Evolutionary conservation across 2,113 vertebrate genomes (phyloP).

Genomic region (Tichodroma muraria): DNA sequence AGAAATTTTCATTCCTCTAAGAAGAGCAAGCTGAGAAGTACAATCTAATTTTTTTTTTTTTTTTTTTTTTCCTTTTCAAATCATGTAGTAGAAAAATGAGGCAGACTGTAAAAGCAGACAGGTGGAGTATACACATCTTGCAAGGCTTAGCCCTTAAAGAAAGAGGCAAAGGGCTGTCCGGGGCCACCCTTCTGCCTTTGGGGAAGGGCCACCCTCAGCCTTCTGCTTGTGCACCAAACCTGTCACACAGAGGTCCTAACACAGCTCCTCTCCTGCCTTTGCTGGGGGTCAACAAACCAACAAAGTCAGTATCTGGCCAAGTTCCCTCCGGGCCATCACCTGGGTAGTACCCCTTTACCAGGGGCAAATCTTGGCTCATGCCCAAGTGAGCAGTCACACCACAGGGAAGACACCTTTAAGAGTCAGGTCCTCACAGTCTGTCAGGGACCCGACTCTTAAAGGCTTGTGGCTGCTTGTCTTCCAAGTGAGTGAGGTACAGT

Average conservation of each 20-base stretch:
- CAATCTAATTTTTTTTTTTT: not conserved
- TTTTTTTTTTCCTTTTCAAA: not conserved
- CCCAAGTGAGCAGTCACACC: not conserved
- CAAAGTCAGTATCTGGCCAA: not conserved
- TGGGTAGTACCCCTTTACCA: not conserved
- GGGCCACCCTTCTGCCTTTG: not conserved
- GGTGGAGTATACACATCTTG: not conserved
- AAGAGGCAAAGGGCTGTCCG: not conserved
- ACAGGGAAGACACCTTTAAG: too few species aligned
- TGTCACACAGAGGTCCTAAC: not conserved
- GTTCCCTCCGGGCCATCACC: not conserved
- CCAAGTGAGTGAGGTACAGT: not conserved
- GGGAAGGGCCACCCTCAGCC: not conserved
- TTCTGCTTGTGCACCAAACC: not conserved
- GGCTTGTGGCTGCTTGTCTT: not conserved
- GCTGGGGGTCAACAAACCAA: not conserved
- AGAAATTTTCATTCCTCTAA: not conserved
- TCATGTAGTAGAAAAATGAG: not conserved
- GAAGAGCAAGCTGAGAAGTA: not conserved
- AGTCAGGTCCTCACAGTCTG: fast-evolving
- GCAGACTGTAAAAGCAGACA: not conserved
- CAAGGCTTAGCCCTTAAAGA: not conserved
- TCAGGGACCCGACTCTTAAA: not conserved
- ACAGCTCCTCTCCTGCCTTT: not conserved
- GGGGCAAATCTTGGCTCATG: not conserved